Evolutionary conservation across 2,888 invertebrate species (phyloP), one percentile per base, ranked within the genome.

Genomic region (Hydrotaea cyrtoneurina): DNA sequence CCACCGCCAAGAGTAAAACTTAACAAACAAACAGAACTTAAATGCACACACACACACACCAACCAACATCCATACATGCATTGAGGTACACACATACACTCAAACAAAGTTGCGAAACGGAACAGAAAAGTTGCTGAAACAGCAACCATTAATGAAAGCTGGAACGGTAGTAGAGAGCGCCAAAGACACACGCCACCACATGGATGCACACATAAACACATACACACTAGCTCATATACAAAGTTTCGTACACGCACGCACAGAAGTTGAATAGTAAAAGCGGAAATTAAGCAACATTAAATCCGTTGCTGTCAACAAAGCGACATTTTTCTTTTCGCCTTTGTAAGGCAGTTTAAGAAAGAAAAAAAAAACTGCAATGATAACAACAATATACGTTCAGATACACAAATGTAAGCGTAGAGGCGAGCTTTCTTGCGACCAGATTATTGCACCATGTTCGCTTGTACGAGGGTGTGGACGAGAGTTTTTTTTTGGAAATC

Each of bases 281-380:
- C 83, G 83, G 83, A 83, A 83, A 83, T 83, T 80, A 80, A 83
- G 78, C 80, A 78, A 78, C 80, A 80, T 75, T 64, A 80, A 80
- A 83, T 83, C 74, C 83, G 43, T 71, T 83, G 77, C 69, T 80
- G 80, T 75, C 83, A 80, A 71, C 74, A 80, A 62, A 80, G 74
- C 78, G 77, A 80, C 73, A 80, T 74, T 78, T 75, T 78, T 78
- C 83, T 74, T 74, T 75, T 66, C 36, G 46, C n/a, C 59, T 69
- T 75, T 73, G 39, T 36, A 64, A 36, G 39, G 15, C 26, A 62
- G 7, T 62, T 19, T 5, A 57, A 19, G 3, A 8, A 55, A 55
- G 10, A 59, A 21, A 21, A 23, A 62, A 62, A 55, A 19, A 55
- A 55, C 19, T 21, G 21, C 19, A 55, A 55, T 39, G 13, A 1